A percentile compares a stretch with the other conserved stretches of the same genome.
These are phyloP conservation scores for Thysanoteuthis rhombus DNA, from an alignment of 2,888 invertebrate species.

Conservation along the genomic window DNA sequence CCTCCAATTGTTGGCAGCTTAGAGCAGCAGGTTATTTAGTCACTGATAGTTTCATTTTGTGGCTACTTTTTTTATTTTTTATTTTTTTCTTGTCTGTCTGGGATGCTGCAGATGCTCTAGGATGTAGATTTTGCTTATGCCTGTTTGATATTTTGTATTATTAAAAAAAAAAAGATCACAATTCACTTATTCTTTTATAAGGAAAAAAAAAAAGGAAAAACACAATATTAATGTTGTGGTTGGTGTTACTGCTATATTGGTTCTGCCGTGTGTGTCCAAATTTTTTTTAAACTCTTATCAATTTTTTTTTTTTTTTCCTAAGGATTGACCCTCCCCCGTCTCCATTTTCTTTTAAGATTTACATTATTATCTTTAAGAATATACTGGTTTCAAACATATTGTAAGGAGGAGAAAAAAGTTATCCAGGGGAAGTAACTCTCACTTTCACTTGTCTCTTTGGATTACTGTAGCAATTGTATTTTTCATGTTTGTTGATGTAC, in stretches of 20 bases:
- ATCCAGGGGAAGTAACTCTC: too few species aligned
- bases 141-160: background rate
- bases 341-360: too few species aligned
- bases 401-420: too few species aligned
- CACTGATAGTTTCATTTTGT: background rate
- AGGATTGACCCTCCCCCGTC: too few species aligned
- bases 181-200: background rate
- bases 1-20: background rate
- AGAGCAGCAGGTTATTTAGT: background rate
- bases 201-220: background rate
- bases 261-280: background rate
- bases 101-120: conserved; percentile 29
- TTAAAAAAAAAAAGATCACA: background rate
- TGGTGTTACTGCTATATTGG: background rate
- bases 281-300: background rate
- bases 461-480: background rate
- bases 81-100: background rate
- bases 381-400: too few species aligned
- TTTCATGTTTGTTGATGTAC: background rate
- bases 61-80: background rate
- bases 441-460: too few species aligned
- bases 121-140: conserved; percentile 18
- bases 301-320: too few species aligned
- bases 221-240: background rate
- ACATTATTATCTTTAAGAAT: too few species aligned